Evolutionary conservation across 2,113 vertebrate genomes (phyloP).

Genomic region (Pedionomus torquatus): DNA sequence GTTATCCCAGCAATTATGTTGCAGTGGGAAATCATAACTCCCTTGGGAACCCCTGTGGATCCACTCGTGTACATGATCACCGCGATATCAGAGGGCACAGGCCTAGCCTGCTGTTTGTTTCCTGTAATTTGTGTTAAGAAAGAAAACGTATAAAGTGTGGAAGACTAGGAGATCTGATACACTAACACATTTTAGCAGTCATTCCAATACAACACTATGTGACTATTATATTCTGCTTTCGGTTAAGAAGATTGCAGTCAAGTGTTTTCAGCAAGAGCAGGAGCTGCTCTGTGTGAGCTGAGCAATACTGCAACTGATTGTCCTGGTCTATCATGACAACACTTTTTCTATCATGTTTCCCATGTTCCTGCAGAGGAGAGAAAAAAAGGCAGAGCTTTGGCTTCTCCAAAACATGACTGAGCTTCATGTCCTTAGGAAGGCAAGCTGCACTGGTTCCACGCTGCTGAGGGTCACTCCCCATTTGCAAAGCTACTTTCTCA

Average conservation of each 20-base stretch:
- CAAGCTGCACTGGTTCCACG: fast-evolving
- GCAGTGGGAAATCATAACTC: slow-evolving; percentile 95
- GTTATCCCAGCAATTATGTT: slow-evolving; percentile 92
- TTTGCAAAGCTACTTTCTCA: not conserved
- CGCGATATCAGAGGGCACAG: slow-evolving; percentile 84
- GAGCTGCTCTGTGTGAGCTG: not conserved
- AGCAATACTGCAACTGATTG: not conserved
- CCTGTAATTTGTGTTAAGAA: slow-evolving; percentile 58
- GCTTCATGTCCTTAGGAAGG: not conserved
- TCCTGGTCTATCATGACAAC: not conserved
- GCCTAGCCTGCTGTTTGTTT: slow-evolving; percentile 62
- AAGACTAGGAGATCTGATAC: not conserved
- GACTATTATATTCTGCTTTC: not conserved
- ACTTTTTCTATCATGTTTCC: not conserved
- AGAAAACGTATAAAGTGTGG: fast-evolving
- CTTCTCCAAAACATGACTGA: not conserved
- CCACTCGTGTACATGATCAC: slow-evolving; percentile 99
- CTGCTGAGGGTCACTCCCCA: not conserved
- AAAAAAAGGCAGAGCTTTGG: not conserved
- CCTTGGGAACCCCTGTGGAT: slow-evolving; percentile 93
- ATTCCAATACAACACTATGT: not conserved
- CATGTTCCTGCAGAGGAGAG: not conserved
- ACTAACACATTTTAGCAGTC: not conserved
- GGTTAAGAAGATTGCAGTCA: not conserved
- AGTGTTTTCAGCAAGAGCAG: not conserved